Base-by-base conservation (phyloP, 2,113 vertebrate species). In the Dolichotis patagonum region DNA sequence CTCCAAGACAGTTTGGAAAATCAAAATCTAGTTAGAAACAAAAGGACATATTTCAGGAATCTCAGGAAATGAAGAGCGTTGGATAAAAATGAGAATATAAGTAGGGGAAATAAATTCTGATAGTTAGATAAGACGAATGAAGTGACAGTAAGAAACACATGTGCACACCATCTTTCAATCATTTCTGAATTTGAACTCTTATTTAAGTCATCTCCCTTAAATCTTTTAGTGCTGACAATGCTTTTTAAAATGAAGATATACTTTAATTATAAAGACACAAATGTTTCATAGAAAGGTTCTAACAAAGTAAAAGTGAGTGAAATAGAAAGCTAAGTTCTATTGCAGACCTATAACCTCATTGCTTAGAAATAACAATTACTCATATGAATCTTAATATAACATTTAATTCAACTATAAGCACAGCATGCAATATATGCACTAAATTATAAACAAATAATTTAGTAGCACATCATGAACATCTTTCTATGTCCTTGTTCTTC, bases 361-460 rank as follows among this genome's bases (percentile, higher is more conserved):
- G 22, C 17, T 91, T 49, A 77, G n/a, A 91, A 62, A 93, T 58
- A 90, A 93, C 7, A 10, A 63, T 90, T 94, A 54, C 4, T n/a
- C 24, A 78, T 28, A 16, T 88, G 60, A 5, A 69, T 54, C 11
- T 60, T 87, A 83, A 1, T 30, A 95, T 83, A 13, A 35, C 26
- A 43, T 94, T 97, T 43, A 83, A 90, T 84, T 84, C 10, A 92
- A 56, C 35, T 89, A 2, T 63, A 63, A 91, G 46, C 20, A 87
- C 60, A 86, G 1, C 3, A 38, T 67, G 54, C 0, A 69, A 20
- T 81, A 4, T 17, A 58, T 62, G 2, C 54, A 20, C 75, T 69
- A 82, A 83, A 83, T 28, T 62, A 12, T 69, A 46, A 78, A 8
- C 0, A 71, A 38, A n/a, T 9, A 77, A 41, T 63, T 88, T 38